phyloP scores from a whole-genome alignment of 2,797 vertebrate species.

The Xyrichtys novacula region DNA sequence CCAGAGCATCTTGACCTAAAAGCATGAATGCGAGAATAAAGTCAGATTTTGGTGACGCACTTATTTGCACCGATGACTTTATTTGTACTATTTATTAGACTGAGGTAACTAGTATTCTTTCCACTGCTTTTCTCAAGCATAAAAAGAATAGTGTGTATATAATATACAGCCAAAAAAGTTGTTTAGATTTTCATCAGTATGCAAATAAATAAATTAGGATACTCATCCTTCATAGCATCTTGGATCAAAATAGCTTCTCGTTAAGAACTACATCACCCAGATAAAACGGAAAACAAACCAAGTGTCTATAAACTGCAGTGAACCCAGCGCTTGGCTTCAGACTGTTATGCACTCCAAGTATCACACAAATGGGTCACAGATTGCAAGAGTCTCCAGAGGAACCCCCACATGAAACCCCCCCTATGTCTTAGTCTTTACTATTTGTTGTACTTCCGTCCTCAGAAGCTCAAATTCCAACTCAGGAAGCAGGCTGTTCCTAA shows the following conservation, averaged over 20 bases:
- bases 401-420: conserved; percentile 37
- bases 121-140: not conserved
- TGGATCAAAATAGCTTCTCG: not conserved
- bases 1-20: not conserved
- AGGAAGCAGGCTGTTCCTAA: conserved; percentile 60
- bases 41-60: too few relatives aligned
- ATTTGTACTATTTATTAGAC: too few relatives aligned
- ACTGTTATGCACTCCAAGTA: conserved; percentile 31
- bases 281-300: conserved; percentile 1
- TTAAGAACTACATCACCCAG: not conserved
- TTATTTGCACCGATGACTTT: too few relatives aligned
- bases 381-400: conserved; percentile 24
- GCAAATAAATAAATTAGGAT: not conserved
- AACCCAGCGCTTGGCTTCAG: conserved; percentile 40
- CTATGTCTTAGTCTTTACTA: conserved; percentile 49
- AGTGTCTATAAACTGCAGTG: too few relatives aligned
- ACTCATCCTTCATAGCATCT: not conserved
- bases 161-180: not conserved
- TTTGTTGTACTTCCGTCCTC: conserved; percentile 41
- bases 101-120: too few relatives aligned
- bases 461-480: conserved; percentile 51
- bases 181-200: not conserved
- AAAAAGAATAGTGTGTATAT: not conserved
- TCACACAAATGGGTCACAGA: conserved; percentile 65
- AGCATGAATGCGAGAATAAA: too few relatives aligned